phyloP scores from a whole-genome alignment of 2,113 vertebrate species.

The Acrocephalus kingi region DNA sequence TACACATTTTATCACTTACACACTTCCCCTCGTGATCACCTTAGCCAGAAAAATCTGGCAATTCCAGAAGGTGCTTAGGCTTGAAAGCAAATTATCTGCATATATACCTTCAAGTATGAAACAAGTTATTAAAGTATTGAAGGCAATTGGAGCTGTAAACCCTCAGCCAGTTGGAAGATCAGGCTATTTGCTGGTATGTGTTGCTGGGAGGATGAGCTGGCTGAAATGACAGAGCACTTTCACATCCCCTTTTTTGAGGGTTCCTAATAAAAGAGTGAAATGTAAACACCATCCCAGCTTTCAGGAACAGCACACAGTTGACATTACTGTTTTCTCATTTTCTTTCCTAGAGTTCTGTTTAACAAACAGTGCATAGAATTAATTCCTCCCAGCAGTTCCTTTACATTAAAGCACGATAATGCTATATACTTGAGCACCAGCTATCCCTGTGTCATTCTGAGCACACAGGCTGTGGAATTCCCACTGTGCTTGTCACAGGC shows the following conservation, averaged over 20 bases:
- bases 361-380: neutral
- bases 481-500: neutral
- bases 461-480: neutral
- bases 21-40: neutral
- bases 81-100: neutral
- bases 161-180: neutral
- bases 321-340: constrained; percentile 22
- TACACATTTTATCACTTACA: neutral
- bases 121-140: neutral
- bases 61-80: neutral
- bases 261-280: neutral
- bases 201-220: neutral
- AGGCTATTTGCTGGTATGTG: neutral
- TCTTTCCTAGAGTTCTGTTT: constrained; percentile 6
- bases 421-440: neutral
- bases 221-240: neutral
- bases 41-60: neutral
- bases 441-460: neutral
- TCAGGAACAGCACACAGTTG: neutral
- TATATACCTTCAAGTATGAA: neutral
- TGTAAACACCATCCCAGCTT: neutral
- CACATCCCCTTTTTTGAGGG: neutral
- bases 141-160: neutral
- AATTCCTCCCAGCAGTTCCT: constrained; percentile 22
- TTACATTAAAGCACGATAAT: neutral